Evolutionary conservation across 2,113 vertebrate species (phyloP), one percentile per base, ranked within the genome.

Genomic region (Colossoma macropomum): DNA sequence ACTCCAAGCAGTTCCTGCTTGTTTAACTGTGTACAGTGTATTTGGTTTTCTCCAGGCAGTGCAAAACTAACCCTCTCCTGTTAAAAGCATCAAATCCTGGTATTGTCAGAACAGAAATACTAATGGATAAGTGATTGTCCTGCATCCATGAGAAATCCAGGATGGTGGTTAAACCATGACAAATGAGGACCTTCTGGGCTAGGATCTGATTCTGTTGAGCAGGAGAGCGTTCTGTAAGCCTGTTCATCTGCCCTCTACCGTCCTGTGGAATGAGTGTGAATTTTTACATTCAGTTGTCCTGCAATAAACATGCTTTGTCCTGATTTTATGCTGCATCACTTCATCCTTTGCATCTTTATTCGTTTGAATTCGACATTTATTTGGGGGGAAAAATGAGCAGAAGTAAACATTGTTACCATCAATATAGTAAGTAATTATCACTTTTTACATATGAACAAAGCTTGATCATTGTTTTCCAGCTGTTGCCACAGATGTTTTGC

Each of bases 231-330:
- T 63, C 12, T 1, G 28, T 62, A 71, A 17, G 68, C 23, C 28
- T 62, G 19, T 28, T 52, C 30, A 25, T 63, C 63, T 63, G 23
- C n/a, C 54, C 7, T 60, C 23, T 77, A 34, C 25, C 56, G 19
- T 82, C 73, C 80, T 82, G 70, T 82, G 76, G 63, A 77, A 50
- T 81, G 78, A 23, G 15, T 79, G 65, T 38, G 52, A 34, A 32
- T 74, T 70, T 79, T 60, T 86, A 82, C 69, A 60, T 75, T 56
- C 59, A 66, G 77, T 32, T 70, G 38, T 56, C 50, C 38, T 76
- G 34, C 70, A 83, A 86, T 86, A 86, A 86, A 86, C 69, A 75
- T 54, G 54, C 54, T 75, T 85, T 77, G 74, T 78, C 32, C 30
- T 66, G 56, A 75, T 30, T 69, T 19, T 59, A 59, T 12, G 23